These are phyloP conservation scores for Temnothorax longispinosus DNA, from an alignment of 1,140 invertebrate species.

Conservation along the genomic window DNA sequence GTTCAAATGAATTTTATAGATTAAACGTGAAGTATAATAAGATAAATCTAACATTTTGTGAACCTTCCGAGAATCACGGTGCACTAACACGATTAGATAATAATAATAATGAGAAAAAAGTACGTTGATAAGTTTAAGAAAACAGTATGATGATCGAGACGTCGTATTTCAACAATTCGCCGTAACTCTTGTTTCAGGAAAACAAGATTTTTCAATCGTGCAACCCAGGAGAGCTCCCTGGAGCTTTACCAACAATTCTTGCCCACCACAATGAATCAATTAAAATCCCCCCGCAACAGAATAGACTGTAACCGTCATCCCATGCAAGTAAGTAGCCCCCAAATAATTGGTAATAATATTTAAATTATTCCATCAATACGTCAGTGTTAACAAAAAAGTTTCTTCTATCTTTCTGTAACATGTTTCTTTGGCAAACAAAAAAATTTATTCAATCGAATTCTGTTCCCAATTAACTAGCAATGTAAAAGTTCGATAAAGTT, in stretches of 20 bases:
- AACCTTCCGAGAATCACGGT: not conserved
- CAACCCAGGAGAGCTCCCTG: not conserved
- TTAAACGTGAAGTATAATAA: not conserved
- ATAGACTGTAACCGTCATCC: not conserved
- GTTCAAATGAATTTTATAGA: not conserved
- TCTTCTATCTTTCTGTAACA: not conserved
- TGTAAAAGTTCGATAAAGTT: not conserved
- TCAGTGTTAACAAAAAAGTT: not conserved
- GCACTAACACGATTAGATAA: no score
- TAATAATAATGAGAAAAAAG: no score
- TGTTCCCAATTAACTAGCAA: not conserved
- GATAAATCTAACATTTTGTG: not conserved
- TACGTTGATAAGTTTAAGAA: not conserved
- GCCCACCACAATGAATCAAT: constrained; percentile 9
- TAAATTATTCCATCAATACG: not conserved
- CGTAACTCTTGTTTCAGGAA: constrained; percentile 2
- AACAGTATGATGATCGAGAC: not conserved
- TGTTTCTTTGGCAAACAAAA: no score
- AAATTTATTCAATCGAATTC: not conserved
- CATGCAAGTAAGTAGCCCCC: not conserved
- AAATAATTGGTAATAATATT: not conserved
- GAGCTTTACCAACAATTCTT: constrained; percentile 3
- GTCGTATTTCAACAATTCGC: not conserved
- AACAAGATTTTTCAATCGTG: constrained; percentile 23
- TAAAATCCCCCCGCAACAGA: constrained; percentile 1